Evolutionary conservation across 2,888 invertebrate genomes (phyloP), one percentile per base, ranked within the genome.

Genomic region (Salpingus planirostris): DNA sequence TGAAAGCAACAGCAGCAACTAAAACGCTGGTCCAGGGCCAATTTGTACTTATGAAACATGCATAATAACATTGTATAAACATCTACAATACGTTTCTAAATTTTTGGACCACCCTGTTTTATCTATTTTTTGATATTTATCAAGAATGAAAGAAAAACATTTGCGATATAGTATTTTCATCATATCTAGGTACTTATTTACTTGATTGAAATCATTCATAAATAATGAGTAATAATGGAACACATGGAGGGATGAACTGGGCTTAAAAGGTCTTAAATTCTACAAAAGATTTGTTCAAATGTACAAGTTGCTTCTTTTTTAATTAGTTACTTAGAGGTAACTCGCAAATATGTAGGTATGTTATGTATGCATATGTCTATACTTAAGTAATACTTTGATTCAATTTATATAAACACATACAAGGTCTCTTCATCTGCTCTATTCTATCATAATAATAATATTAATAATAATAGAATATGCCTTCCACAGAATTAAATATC

Each of bases 381-480:
- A 54, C 52, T 55, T 55, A 54, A 54, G 50, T 54, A 52, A 51
- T 52, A 52, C 43, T 44, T 45, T 46, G 47, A 42, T 50, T 42
- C 46, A 43, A 50, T 42, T 18, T 29, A 43, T 47, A 47, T 45
- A 49, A 48, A 55, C 51, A 54, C 44, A 52, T 47, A 43, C 46
- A 52, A 48, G 10, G 27, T 31, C 23, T 28, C 21, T 28, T 32
- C 25, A 18, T 18, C 18, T 18, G 5, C 18, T 8, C 8, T 8
- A 18, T 18, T 18, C n/a, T 18, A 18, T 27, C 15, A 23, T 28
- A 34, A 43, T 46, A 41, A n/a, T n/a, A n/a, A n/a, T n/a, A n/a
- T n/a, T n/a, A n/a, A n/a, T n/a, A n/a, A n/a, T n/a, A n/a, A n/a
- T n/a, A n/a, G n/a, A n/a, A n/a, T n/a, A n/a, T n/a, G n/a, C n/a